Evolutionary conservation across 1,140 invertebrate species (phyloP).

Genomic region (Asobara japonica): DNA sequence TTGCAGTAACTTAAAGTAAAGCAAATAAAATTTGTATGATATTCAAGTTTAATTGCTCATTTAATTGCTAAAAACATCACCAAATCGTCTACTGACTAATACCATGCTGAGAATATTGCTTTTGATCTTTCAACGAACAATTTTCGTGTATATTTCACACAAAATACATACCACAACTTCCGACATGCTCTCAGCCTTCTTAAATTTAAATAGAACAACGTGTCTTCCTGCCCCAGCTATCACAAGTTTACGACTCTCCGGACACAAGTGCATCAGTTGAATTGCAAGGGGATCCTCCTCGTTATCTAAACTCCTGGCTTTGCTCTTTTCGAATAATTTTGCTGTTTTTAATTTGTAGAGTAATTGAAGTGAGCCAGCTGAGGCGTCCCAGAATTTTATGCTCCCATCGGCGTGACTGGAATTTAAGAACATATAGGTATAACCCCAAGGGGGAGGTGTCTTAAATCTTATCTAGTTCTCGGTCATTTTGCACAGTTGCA

Average conservation of each 20-base stretch:
- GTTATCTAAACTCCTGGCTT: constrained; percentile 69
- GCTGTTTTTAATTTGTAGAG: constrained; percentile 98
- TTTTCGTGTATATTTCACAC: background rate
- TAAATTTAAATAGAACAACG: constrained; percentile 95
- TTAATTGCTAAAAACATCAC: too few relatives aligned
- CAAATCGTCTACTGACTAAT: too few relatives aligned
- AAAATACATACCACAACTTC: constrained; percentile 81
- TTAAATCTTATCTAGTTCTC: background rate
- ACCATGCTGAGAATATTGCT: too few relatives aligned
- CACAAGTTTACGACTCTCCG: constrained; percentile 89
- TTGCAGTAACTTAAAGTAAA: too few relatives aligned
- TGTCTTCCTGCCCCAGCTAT: constrained; percentile 91
- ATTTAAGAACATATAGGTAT: constrained; percentile 25
- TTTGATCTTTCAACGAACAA: background rate
- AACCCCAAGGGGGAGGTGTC: background rate
- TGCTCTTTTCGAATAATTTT: constrained; percentile 87
- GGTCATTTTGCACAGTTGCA: background rate
- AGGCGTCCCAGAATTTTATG: constrained; percentile 98
- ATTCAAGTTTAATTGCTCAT: too few relatives aligned
- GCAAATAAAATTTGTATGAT: too few relatives aligned
- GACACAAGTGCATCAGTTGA: constrained; percentile 90
- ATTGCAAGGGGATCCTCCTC: constrained; percentile 94
- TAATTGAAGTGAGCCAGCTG: constrained; percentile 90
- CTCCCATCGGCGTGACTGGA: constrained; percentile 94
- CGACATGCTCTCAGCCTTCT: constrained; percentile 85